Conservation (phyloP, 2,113 vertebrate species). For the Struthio camelus region DNA sequence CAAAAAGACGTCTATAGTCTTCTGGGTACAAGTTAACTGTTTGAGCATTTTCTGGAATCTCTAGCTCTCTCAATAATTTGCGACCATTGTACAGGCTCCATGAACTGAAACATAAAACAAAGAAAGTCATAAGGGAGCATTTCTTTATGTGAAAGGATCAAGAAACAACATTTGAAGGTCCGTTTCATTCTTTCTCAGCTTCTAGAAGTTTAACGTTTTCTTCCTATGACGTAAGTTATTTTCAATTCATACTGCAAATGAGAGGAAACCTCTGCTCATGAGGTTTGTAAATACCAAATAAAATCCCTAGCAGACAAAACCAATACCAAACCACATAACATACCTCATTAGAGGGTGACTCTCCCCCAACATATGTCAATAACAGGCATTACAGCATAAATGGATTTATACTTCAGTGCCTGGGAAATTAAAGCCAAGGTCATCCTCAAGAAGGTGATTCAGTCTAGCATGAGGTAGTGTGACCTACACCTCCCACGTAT, state of each 20-base stretch:
- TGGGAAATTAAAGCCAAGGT: slow-evolving; percentile 5
- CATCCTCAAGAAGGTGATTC: neutral
- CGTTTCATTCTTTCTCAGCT: neutral
- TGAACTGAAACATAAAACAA: slow-evolving; percentile 76
- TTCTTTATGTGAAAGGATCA: neutral
- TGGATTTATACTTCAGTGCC: neutral
- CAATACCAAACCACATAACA: neutral
- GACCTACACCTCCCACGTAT: neutral
- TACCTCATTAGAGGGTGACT: neutral
- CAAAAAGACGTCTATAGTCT: slow-evolving; percentile 86
- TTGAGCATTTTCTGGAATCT: slow-evolving; percentile 66
- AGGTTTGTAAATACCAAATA: neutral
- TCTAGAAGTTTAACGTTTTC: neutral
- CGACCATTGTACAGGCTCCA: slow-evolving; percentile 79
- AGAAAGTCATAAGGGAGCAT: neutral
- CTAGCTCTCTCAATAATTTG: slow-evolving; percentile 74
- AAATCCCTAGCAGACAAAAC: neutral
- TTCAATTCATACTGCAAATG: neutral
- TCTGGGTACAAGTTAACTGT: slow-evolving; percentile 79
- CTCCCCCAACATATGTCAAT: neutral
- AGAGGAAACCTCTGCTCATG: neutral
- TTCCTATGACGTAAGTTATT: neutral
- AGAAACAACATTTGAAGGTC: neutral
- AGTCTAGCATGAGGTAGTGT: neutral
- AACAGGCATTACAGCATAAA: neutral